Evolutionary conservation across 1,140 invertebrate species (phyloP).

Genomic region (Meloidogyne hapla): DNA sequence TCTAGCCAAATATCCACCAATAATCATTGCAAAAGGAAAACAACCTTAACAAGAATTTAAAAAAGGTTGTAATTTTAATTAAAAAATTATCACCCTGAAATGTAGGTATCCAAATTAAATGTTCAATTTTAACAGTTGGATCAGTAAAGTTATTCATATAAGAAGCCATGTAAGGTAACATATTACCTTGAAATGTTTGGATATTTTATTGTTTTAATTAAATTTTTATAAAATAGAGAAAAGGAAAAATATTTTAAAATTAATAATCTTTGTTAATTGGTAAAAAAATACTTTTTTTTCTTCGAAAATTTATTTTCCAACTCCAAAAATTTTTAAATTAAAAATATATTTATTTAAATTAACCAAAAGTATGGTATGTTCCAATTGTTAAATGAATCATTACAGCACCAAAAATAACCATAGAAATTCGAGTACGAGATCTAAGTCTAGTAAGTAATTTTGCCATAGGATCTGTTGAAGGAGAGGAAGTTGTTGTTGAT

Average conservation of each 20-base stretch:
- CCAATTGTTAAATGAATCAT: slow-evolving; percentile 61
- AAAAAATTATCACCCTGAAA: slow-evolving; percentile 39
- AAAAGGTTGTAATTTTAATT: slow-evolving; percentile 11
- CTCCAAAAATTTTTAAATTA: slow-evolving; percentile 11
- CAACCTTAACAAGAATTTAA: slow-evolving; percentile 44
- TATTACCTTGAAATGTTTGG: slow-evolving; percentile 50
- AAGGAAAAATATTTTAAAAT: too few relatives aligned
- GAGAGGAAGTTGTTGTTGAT: background rate
- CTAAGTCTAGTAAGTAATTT: slow-evolving; percentile 31
- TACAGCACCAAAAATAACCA: slow-evolving; percentile 61
- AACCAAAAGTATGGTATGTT: slow-evolving; percentile 63
- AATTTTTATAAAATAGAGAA: too few relatives aligned
- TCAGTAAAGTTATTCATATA: slow-evolving; percentile 63
- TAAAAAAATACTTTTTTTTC: too few relatives aligned
- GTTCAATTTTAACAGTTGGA: slow-evolving; percentile 48
- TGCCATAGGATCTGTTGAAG: slow-evolving; percentile 42
- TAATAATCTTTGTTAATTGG: too few relatives aligned
- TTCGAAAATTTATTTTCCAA: too few relatives aligned
- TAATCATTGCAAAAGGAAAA: slow-evolving; percentile 63
- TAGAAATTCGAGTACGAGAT: slow-evolving; percentile 32
- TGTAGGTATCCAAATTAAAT: slow-evolving; percentile 61
- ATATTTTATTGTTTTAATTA: background rate
- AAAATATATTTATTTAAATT: slow-evolving; percentile 10
- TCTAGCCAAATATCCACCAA: slow-evolving; percentile 54
- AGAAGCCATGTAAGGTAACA: slow-evolving; percentile 64